Base-by-base conservation (phyloP, 2,797 vertebrate species). In the Danio kyathit region DNA sequence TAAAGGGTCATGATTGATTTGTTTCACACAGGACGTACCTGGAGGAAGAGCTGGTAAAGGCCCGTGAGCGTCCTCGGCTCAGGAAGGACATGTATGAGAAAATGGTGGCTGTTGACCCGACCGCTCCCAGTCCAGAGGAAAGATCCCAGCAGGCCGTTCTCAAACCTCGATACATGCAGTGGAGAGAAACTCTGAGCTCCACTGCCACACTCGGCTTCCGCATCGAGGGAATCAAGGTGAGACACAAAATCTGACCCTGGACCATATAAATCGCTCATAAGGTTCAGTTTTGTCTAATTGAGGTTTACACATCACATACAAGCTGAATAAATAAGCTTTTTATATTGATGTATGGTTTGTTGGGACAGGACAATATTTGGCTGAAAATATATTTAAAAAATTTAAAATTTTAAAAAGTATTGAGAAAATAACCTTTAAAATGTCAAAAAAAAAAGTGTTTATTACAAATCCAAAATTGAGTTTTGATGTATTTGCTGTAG, bases 81-180 rank as follows among this genome's bases (percentile, higher is more conserved):
- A 91, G 97, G 56, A 95, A 89, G 83, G 97, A 98, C 88, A 95
- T 98, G 96, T 97, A 96, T 41, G 95, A 96, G 64, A 98, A 97
- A 90, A 98, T 98, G 97, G 91, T 98, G 9, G 94, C 94, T 0
- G 95, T 97, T 89, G 97, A 98, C 79, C 96, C 96, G 0, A 88
- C 85, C 1, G 96, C 97, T 5, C 96, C 96, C 0, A 96, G 94
- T 0, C 86, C 92, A 0, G 87, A 97, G 88, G 97, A 98, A 82
- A 94, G 88, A 0, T 86, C 88, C 8, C 94, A 95, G 90, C 92
- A 94, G 44, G 96, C 94, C 0, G 83, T 97, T 82, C 94, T 96
- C 64, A 98, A 98, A 81, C 95, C 96, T 7, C 94, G 96, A 77
- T 98, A 98, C 92, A 98, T 98, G 97, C 96, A 97, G 90, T 97